Evolutionary conservation across 2,797 vertebrate species (phyloP).

Genomic region (Mus caroli): DNA sequence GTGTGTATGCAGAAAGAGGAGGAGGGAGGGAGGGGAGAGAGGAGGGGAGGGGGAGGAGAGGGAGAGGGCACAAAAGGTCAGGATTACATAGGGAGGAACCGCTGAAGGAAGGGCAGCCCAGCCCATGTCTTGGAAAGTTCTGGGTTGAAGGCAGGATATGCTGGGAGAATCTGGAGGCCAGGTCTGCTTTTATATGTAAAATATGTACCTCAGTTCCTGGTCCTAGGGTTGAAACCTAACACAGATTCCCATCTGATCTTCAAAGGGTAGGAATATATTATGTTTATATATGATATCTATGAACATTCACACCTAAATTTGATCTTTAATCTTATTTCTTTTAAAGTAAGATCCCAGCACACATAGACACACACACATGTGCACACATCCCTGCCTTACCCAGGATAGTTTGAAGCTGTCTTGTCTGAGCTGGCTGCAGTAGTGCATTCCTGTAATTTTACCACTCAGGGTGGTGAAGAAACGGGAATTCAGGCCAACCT

Average conservation of each 20-base stretch:
- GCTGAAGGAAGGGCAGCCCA: too few relatives aligned
- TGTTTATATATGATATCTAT: background rate
- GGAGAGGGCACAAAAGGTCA: too few relatives aligned
- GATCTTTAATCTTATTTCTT: conserved; percentile 12
- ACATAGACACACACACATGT: background rate
- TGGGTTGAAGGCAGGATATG: too few relatives aligned
- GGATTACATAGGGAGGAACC: too few relatives aligned
- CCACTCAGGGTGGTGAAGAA: too few relatives aligned
- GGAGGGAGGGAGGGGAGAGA: too few relatives aligned
- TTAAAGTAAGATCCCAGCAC: background rate
- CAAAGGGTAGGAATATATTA: background rate
- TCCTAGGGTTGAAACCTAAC: too few relatives aligned
- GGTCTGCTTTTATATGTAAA: background rate
- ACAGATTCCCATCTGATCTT: background rate
- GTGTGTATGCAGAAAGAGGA: too few relatives aligned
- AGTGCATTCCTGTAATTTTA: background rate
- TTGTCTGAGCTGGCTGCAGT: background rate
- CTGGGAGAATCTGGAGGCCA: background rate
- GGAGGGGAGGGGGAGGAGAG: too few relatives aligned
- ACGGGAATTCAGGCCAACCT: background rate
- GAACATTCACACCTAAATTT: background rate
- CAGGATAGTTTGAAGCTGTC: background rate
- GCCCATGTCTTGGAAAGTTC: too few relatives aligned
- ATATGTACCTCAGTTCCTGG: background rate
- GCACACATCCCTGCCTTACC: background rate